A percentile compares a stretch with the other conserved stretches of the same genome.
Conservation (phyloP, 2,113 vertebrate species). For the Lonchura striata region DNA sequence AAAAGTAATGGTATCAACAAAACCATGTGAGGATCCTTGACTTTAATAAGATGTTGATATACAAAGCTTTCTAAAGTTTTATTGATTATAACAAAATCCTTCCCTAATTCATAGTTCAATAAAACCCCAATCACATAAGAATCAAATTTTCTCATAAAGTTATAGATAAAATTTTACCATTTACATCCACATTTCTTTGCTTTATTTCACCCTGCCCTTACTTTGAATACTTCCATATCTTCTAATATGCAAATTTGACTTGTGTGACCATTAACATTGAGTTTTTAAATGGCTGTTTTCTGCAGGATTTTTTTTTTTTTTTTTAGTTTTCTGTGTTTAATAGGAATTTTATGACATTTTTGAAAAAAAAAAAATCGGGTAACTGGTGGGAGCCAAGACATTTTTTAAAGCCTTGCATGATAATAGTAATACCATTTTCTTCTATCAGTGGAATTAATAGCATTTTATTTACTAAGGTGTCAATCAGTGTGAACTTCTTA, state of each 20-base stretch:
- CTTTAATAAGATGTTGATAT: constrained; percentile 28
- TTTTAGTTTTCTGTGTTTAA: background rate
- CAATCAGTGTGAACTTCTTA: background rate
- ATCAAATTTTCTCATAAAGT: background rate
- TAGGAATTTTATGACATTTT: background rate
- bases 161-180: background rate
- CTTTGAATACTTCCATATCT: background rate
- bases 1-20: background rate
- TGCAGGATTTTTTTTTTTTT: background rate
- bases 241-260: background rate
- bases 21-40: background rate
- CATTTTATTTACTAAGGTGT: background rate
- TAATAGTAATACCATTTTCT: background rate
- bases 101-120: background rate
- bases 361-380: too few species aligned
- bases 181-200: background rate
- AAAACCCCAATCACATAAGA: background rate
- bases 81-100: constrained; percentile 17
- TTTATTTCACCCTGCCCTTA: background rate
- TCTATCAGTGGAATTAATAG: background rate
- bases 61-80: constrained; percentile 20
- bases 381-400: background rate
- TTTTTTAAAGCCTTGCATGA: background rate
- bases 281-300: background rate
- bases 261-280: background rate